These are phyloP conservation scores for Pocillopora verrucosa DNA, from an alignment of 64 coral and sea anemone species.

Conservation along the genomic window DNA sequence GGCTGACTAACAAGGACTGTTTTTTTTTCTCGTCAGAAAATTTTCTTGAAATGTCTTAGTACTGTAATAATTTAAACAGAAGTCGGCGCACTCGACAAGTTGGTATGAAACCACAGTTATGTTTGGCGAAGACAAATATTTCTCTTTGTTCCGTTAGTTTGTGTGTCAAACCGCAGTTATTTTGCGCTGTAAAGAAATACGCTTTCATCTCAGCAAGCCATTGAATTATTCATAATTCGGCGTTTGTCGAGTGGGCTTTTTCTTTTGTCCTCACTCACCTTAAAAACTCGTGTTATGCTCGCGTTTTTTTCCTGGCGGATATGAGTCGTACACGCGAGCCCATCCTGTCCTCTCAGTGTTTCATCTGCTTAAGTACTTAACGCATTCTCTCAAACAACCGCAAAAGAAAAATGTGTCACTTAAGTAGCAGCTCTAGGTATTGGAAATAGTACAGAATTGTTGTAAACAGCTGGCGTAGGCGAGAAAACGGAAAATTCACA, in stretches of 20 bases:
- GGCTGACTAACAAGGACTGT: too few species aligned
- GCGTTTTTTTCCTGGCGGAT: neutral
- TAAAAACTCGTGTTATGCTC: neutral
- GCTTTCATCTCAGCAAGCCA: neutral
- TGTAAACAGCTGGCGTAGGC: too few species aligned
- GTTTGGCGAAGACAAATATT: neutral
- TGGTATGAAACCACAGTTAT: neutral
- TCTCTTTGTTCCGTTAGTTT: neutral
- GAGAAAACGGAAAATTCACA: too few species aligned
- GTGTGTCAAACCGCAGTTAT: neutral
- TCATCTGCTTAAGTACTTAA: too few species aligned
- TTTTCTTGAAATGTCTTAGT: too few species aligned
- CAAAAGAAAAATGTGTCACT: too few species aligned
- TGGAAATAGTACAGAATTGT: too few species aligned
- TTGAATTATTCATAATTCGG: neutral
- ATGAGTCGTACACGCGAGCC: neutral
- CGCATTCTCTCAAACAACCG: too few species aligned
- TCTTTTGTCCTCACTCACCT: neutral
- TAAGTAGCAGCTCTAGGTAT: too few species aligned
- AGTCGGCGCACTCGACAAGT: neutral
- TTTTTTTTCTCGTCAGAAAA: too few species aligned
- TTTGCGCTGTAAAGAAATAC: neutral
- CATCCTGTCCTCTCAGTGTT: neutral
- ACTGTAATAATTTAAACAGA: too few species aligned
- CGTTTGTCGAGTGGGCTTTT: neutral